These are phyloP conservation scores for Anomalospiza imberbis DNA, from an alignment of 2,797 vertebrate genomes.

Conservation along the genomic window DNA sequence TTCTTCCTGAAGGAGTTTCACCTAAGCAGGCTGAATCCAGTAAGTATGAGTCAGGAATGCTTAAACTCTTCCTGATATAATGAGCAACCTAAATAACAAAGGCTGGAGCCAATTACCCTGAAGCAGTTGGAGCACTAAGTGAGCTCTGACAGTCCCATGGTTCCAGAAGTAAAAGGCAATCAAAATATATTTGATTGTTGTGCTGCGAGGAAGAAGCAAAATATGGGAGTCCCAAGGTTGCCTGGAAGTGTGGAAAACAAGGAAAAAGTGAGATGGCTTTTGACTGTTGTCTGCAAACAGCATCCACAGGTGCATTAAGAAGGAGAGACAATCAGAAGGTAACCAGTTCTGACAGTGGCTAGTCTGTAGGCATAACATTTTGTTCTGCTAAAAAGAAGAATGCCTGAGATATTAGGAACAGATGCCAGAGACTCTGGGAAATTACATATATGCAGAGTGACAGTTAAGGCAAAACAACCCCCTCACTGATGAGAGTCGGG, in stretches of 20 bases:
- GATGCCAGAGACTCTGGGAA: conserved; percentile 25
- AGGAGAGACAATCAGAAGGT: neutral
- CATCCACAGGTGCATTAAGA: neutral
- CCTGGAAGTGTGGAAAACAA: neutral
- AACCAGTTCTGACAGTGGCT: conserved; percentile 28
- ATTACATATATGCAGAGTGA: conserved; percentile 29
- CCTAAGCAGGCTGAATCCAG: neutral
- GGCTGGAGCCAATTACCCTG: neutral
- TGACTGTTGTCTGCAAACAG: neutral
- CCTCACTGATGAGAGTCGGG: neutral
- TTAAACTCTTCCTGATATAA: neutral
- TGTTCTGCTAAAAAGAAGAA: conserved; percentile 4
- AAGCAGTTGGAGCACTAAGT: neutral
- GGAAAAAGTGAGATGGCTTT: neutral
- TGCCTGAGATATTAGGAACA: conserved; percentile 24
- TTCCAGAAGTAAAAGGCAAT: neutral
- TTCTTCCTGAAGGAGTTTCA: neutral
- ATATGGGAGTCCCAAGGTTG: neutral
- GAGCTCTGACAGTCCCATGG: neutral
- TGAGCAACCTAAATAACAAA: neutral
- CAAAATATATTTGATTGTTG: neutral
- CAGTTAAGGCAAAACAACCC: conserved; percentile 4
- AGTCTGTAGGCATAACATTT: conserved; percentile 10
- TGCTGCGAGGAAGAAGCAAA: neutral
- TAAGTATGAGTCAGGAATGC: neutral